Conservation (phyloP, 2,888 invertebrate species). For the Drosophila kuntzei region DNA sequence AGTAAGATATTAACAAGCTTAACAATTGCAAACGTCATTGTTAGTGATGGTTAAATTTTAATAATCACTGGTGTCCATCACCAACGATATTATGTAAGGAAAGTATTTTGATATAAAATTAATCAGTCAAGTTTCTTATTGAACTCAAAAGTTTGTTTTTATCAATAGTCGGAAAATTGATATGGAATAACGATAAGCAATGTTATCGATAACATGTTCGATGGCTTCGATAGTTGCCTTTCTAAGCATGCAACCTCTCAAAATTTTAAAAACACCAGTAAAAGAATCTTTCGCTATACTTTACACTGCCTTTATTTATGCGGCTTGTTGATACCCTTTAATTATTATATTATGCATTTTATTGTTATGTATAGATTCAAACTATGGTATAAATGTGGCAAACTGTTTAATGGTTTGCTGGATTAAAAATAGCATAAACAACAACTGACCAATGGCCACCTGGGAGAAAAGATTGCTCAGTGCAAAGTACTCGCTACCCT, state of each 20-base stretch:
- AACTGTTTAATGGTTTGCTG: conserved; percentile 12
- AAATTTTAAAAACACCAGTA: neutral
- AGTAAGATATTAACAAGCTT: no score
- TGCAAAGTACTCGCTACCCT: conserved; percentile 1
- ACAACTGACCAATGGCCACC: conserved; percentile 9
- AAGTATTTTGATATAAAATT: no score
- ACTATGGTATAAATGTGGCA: conserved; percentile 11
- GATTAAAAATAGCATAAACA: conserved; percentile 16
- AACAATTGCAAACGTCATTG: no score
- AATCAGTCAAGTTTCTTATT: no score
- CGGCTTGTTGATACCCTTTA: neutral
- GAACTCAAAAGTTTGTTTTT: no score
- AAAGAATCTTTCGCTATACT: neutral
- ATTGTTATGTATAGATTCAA: neutral
- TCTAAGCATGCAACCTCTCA: no score
- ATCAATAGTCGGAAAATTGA: no score
- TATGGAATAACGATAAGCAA: no score
- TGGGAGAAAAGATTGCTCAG: conserved; percentile 3
- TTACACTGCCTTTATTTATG: neutral
- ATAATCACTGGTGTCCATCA: no score
- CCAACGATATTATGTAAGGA: no score
- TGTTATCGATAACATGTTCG: neutral
- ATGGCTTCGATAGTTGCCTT: neutral
- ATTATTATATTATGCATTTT: neutral
- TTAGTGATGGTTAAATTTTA: no score